Base-by-base conservation (phyloP, 2,888 invertebrate species). In the Sinodicranocentrus sp. region DNA sequence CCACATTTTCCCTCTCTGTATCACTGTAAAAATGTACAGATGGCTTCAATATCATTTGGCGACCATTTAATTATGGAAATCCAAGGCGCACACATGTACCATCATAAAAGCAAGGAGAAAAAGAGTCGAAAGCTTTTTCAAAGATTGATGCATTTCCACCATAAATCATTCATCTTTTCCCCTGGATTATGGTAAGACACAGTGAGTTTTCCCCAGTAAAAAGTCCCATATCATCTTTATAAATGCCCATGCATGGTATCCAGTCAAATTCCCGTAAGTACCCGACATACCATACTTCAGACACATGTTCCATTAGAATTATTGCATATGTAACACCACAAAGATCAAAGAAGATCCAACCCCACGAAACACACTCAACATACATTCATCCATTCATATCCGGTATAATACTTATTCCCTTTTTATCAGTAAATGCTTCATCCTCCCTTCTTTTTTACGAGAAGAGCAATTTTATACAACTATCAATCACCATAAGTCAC, bases 401-500 rank as follows among this genome's bases (percentile, higher is more conserved):
- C n/a, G 10, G 43, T 17, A 43, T 43, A 1, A 6, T 44, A 15
- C n/a, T 33, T 33, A 33, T 33, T 33, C 33, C 33, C 33, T 67
- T 23, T 21, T 21, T 21, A 19, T 43, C 26, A 28, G 13, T 3
- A 2, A 19, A 10, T 48, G 48, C 2, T 48, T 5, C 48, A 2
- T 48, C 2, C 13, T 2, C 13, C 2, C 5, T 10, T 48, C 13
- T 17, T 43, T 6, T 43, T 43, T 43, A 10, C 13, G 43, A 10
- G 19, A 21, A 54, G n/a, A 61, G 2, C 28, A 8, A 61, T 39
- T 19, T 21, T 17, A 23, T 25, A 44, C 44, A 68, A 68, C 25
- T 23, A 77, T 67, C 76, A 77, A 77, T 77, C 76, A 77, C 67
- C 67, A 67, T 57, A 77, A 77, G 67, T 77, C 76, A 77, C 54